These are phyloP conservation scores for Chloroclystis v-ata DNA, from an alignment of 2,888 invertebrate species.

Conservation along the genomic window DNA sequence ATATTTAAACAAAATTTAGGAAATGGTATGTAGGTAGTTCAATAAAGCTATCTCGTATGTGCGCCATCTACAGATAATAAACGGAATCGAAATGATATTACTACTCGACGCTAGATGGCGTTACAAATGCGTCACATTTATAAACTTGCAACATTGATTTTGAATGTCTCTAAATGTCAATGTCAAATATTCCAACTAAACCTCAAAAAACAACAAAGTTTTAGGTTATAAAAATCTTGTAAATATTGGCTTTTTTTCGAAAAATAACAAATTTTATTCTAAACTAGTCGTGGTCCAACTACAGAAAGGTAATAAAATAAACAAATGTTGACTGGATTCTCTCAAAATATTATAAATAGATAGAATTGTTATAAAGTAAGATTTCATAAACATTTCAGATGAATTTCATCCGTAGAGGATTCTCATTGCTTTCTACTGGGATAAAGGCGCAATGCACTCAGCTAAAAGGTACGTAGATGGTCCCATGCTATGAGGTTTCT, in stretches of 20 bases:
- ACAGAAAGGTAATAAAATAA: background rate
- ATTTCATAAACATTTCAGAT: no score
- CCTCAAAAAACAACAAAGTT: no score
- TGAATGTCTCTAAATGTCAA: background rate
- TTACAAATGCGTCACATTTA: background rate
- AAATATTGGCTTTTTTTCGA: no score
- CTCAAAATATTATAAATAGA: no score
- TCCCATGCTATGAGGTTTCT: no score
- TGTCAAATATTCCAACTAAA: constrained; percentile 7
- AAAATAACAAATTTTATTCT: no score
- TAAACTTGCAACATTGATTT: constrained; percentile 5
- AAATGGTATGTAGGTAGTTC: no score
- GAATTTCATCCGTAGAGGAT: constrained; percentile 62
- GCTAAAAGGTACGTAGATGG: constrained; percentile 44
- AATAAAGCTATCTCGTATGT: no score
- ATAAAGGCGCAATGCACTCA: constrained; percentile 52
- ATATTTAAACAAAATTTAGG: no score
- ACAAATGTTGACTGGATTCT: background rate
- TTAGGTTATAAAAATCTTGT: constrained; percentile 29
- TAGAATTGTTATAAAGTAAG: no score
- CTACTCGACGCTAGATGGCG: constrained; percentile 17
- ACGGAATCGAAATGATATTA: background rate
- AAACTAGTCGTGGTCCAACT: constrained; percentile 4
- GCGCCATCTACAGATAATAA: no score
- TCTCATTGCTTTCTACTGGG: constrained; percentile 55